Evolutionary conservation across 2,888 invertebrate genomes (phyloP).

Genomic region (Auanema sp.): DNA sequence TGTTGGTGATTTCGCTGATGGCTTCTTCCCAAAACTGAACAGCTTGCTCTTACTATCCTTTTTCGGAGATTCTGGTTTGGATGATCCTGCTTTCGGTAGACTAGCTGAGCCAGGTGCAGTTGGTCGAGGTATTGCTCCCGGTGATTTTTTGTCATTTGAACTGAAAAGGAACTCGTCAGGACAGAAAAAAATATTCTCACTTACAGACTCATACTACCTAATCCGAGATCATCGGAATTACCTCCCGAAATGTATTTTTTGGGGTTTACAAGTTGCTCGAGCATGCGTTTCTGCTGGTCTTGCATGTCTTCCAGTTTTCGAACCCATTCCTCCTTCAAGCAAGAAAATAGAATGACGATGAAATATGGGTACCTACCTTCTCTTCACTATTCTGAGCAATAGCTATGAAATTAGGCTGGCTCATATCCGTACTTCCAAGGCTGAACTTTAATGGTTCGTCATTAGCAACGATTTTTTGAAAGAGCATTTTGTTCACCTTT

Average conservation of each 20-base stretch:
- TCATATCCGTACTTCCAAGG: slow-evolving; percentile 70
- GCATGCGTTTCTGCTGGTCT: slow-evolving; percentile 88
- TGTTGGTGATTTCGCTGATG: slow-evolving; percentile 36
- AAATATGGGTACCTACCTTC: slow-evolving; percentile 64
- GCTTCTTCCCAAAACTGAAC: slow-evolving; percentile 57
- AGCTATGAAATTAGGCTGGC: slow-evolving; percentile 78
- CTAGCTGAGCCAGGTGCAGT: slow-evolving; percentile 23
- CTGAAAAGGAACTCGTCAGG: slow-evolving; percentile 9
- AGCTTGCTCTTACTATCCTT: slow-evolving; percentile 43
- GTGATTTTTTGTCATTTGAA: slow-evolving; percentile 23
- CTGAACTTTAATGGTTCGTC: slow-evolving; percentile 77
- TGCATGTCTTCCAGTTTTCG: slow-evolving; percentile 78
- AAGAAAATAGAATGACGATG: not conserved
- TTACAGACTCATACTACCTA: slow-evolving; percentile 51
- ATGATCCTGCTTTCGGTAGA: slow-evolving; percentile 8
- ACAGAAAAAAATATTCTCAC: slow-evolving; percentile 13
- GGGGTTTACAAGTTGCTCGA: slow-evolving; percentile 91
- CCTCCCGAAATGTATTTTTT: slow-evolving; percentile 52
- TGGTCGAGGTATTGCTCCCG: slow-evolving; percentile 15
- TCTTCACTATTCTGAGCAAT: slow-evolving; percentile 77
- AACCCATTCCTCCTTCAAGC: slow-evolving; percentile 64
- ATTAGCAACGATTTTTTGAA: slow-evolving; percentile 68
- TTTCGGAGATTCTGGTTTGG: slow-evolving; percentile 40
- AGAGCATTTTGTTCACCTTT: slow-evolving; percentile 88
- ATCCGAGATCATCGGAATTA: slow-evolving; percentile 46